These are phyloP conservation scores for Cyclura pinguis DNA, from an alignment of 2,797 vertebrate species.

Conservation along the genomic window DNA sequence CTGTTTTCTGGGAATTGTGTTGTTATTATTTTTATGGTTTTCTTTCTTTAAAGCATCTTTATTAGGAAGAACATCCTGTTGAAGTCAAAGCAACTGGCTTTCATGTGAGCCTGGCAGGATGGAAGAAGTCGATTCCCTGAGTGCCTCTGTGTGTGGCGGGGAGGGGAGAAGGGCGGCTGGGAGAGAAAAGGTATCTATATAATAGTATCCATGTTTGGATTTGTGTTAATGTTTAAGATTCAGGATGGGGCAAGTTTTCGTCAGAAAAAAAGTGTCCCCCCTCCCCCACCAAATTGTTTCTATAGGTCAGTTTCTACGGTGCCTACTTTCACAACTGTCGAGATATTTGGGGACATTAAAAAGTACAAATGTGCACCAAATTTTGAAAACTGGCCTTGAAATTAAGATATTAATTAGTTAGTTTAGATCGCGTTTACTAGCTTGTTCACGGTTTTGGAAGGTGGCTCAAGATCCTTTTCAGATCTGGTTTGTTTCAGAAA, in stretches of 20 bases:
- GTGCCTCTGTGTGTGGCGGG: not conserved
- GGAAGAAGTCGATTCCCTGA: not conserved
- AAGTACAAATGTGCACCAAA: not conserved
- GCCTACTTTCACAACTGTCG: constrained; percentile 27
- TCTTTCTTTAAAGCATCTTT: not conserved
- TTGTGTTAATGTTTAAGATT: constrained; percentile 14
- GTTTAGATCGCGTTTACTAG: not conserved
- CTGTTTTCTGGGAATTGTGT: not conserved
- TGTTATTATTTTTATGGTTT: not conserved
- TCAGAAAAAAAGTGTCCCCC: constrained; percentile 41
- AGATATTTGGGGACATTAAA: constrained; percentile 31
- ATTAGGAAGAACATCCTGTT: not conserved
- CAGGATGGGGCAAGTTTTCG: not conserved
- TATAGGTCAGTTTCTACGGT: constrained; percentile 35
- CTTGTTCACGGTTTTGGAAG: not conserved
- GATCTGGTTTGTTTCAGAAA: constrained; percentile 8
- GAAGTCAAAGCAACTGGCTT: not conserved
- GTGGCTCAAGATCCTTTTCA: not conserved
- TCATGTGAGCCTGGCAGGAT: not conserved
- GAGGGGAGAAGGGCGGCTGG: too few relatives aligned
- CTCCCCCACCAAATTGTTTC: constrained; percentile 34
- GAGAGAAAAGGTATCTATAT: not conserved
- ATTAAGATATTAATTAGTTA: not conserved
- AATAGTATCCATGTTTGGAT: not conserved
- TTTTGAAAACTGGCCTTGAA: constrained; percentile 14